Evolutionary conservation across 2,888 invertebrate genomes (phyloP).

Genomic region (Drosophila niveifrons): DNA sequence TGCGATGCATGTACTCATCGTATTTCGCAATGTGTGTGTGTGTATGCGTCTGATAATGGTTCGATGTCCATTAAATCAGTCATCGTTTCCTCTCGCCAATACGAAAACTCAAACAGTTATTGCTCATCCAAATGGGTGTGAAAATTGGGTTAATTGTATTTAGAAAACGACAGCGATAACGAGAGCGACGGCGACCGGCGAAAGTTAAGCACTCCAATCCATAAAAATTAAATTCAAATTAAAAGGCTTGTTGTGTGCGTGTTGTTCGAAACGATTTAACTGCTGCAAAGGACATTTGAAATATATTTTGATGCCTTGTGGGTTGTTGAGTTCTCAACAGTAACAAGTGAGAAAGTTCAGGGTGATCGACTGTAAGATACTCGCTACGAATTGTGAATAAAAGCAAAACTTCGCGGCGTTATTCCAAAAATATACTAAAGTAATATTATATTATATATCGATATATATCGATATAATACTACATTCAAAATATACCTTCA

Average conservation of each 20-base stretch:
- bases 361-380: too few species aligned
- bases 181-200: not conserved
- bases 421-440: too few species aligned
- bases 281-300: too few species aligned
- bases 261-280: too few species aligned
- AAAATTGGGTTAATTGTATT: slow-evolving; percentile 37
- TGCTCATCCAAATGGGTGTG: slow-evolving; percentile 15
- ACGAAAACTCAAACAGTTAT: slow-evolving; percentile 30
- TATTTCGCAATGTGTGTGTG: slow-evolving; percentile 65
- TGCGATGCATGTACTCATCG: not conserved
- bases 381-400: too few species aligned
- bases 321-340: not conserved
- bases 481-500: too few species aligned
- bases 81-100: slow-evolving; percentile 54
- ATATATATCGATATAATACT: too few species aligned
- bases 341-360: not conserved
- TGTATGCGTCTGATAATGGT: slow-evolving; percentile 57
- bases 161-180: not conserved
- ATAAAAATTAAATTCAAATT: slow-evolving; percentile 2
- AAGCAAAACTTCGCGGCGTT: too few species aligned
- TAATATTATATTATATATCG: too few species aligned
- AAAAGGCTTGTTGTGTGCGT: not conserved
- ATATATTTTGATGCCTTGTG: not conserved
- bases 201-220: slow-evolving; percentile 8
- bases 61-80: slow-evolving; percentile 74